phyloP scores from a whole-genome alignment of 2,797 vertebrate species.

The Parauchenoglanis ngamensis region DNA sequence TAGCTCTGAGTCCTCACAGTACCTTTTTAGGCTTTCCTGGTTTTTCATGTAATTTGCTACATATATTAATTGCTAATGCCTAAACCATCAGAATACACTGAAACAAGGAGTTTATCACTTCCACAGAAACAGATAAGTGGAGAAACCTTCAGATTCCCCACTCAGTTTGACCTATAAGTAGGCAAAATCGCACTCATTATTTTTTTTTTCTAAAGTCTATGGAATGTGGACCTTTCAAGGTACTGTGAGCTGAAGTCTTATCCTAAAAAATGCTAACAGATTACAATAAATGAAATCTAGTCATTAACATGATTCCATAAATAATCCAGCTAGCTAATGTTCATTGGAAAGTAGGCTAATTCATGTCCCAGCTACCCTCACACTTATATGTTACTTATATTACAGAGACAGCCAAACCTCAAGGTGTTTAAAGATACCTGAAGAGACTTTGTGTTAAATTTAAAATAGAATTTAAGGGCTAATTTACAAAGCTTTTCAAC shows the following conservation, averaged over 20 bases:
- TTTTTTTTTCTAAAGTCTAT: neutral
- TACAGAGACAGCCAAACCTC: neutral
- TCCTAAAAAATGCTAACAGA: neutral
- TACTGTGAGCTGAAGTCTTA: neutral
- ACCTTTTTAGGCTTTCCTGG: neutral
- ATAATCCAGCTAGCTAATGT: too few species aligned
- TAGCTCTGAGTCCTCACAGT: neutral
- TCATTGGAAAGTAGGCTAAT: neutral
- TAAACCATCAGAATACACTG: neutral
- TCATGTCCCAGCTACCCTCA: neutral
- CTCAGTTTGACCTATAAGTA: neutral
- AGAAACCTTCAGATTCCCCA: neutral
- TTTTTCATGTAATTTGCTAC: neutral
- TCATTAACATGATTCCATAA: neutral
- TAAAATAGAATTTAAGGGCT: neutral
- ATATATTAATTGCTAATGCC: neutral
- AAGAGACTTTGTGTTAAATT: neutral
- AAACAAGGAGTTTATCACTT: neutral
- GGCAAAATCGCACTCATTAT: neutral
- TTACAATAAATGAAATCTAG: neutral
- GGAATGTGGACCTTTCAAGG: neutral
- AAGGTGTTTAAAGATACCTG: neutral
- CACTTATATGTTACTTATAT: neutral
- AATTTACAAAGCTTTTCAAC: neutral
- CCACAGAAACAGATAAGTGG: neutral